Evolutionary conservation across 2,113 vertebrate genomes (phyloP), one percentile per base, ranked within the genome.

Genomic region (Thryonomys swinderianus): DNA sequence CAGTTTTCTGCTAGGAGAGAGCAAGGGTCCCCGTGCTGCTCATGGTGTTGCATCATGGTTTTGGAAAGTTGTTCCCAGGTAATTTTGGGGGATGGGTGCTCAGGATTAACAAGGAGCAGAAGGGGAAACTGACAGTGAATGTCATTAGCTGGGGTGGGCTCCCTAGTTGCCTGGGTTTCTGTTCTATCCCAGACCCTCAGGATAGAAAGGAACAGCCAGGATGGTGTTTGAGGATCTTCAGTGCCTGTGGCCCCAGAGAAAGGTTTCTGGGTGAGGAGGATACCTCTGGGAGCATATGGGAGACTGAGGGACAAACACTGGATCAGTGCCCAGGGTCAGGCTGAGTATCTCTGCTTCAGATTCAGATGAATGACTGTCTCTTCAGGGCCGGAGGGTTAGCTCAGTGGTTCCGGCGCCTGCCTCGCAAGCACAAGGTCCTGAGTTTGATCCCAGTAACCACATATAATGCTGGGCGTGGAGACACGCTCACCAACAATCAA

Each of bases 321-420:
- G 32, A n/a, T 51, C 37, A 18, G 40, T 18, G 62, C 16, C 67
- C 88, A 23, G 67, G 37, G 51, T 76, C 62, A 64, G 90, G 80
- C 14, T 81, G 51, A 87, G 67, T 76, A 21, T 66, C 66, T 95
- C 64, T 89, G 66, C 83, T 83, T 84, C 64, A 92, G 55, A 14
- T 79, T 5, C 55, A 57, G 34, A 48, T 45, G 66, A 7, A 91
- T 73, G 21, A 45, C 85, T 69, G 13, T 85, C 89, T 95, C 62
- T n/a, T n/a, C n/a, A n/a, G n/a, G n/a, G n/a, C n/a, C n/a, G n/a
- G n/a, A n/a, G n/a, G n/a, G n/a, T n/a, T n/a, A n/a, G n/a, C n/a
- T n/a, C n/a, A n/a, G n/a, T n/a, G n/a, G n/a, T n/a, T n/a, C n/a
- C n/a, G n/a, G n/a, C n/a, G n/a, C n/a, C n/a, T n/a, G n/a, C n/a